Evolutionary conservation across 2,113 vertebrate species (phyloP).

Genomic region (Amblyopsis rosae): DNA sequence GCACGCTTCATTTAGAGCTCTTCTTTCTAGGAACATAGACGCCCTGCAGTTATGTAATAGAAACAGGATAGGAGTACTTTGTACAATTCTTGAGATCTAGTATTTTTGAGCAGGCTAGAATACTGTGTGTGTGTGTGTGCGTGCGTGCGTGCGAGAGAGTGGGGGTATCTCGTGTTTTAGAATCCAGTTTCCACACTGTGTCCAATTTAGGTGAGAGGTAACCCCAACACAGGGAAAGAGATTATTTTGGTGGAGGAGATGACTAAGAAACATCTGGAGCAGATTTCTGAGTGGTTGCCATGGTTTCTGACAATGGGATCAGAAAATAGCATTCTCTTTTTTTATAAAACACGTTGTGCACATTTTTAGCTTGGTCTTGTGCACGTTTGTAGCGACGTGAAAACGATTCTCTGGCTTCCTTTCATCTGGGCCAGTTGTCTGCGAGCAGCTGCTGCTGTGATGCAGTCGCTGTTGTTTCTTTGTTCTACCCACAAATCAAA

Average conservation of each 20-base stretch:
- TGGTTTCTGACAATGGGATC: neutral
- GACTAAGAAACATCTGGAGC: neutral
- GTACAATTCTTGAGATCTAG: neutral
- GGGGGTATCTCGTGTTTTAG: conserved; percentile 1
- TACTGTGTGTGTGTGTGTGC: neutral
- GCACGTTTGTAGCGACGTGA: neutral
- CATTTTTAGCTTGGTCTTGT: neutral
- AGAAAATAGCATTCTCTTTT: conserved; percentile 9
- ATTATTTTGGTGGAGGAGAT: conserved; percentile 17
- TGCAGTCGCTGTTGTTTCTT: neutral
- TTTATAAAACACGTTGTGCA: too few species aligned
- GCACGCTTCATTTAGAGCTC: neutral
- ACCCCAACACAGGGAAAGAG: conserved; percentile 14
- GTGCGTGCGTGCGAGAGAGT: neutral
- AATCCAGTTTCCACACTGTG: conserved; percentile 1
- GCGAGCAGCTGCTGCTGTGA: neutral
- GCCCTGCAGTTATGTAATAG: conserved; percentile 27
- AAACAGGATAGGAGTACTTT: neutral
- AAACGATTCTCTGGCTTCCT: conserved; percentile 4
- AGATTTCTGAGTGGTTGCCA: too few species aligned
- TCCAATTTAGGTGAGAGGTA: conserved; percentile 10
- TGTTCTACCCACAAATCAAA: neutral
- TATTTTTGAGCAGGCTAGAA: neutral
- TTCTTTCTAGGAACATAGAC: conserved; percentile 20
- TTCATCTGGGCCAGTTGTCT: neutral